These are phyloP conservation scores for Reinhardtius hippoglossoides DNA, from an alignment of 2,113 vertebrate species.

Conservation along the genomic window DNA sequence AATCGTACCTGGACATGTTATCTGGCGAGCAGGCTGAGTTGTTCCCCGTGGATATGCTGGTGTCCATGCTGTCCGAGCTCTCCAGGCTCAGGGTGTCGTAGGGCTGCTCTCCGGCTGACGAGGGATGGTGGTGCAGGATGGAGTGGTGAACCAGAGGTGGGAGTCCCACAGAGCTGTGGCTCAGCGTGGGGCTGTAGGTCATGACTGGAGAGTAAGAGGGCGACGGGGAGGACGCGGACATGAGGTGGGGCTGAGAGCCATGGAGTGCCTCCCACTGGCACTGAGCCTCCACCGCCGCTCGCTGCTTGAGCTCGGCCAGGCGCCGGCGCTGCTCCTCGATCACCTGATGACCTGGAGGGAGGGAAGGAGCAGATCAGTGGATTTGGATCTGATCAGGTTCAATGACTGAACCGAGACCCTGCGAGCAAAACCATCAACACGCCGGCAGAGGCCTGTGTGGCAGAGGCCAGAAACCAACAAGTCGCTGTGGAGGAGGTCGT, in stretches of 20 bases:
- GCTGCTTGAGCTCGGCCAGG: conserved; percentile 94
- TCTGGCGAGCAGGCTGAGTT: conserved; percentile 95
- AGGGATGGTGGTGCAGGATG: conserved; percentile 91
- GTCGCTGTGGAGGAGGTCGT: not conserved
- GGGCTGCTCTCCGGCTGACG: conserved; percentile 83
- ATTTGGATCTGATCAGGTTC: not conserved
- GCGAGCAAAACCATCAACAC: not conserved
- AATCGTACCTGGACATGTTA: conserved; percentile 83
- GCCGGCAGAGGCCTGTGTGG: not conserved
- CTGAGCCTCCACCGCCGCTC: conserved; percentile 91
- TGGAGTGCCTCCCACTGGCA: conserved; percentile 96
- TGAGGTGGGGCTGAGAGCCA: conserved; percentile 80
- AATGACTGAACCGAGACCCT: not conserved
- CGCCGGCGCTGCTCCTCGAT: conserved; percentile 95
- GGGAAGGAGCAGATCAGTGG: not conserved
- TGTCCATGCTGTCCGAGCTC: conserved; percentile 98
- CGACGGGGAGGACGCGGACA: conserved; percentile 44
- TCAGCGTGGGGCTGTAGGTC: conserved; percentile 51
- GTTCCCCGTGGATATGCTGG: conserved; percentile 92
- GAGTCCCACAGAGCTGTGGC: conserved; percentile 45
- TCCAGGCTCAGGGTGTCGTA: conserved; percentile 97
- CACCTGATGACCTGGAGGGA: conserved; percentile 91
- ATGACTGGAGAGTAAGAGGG: conserved; percentile 61
- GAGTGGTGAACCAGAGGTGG: conserved; percentile 87
- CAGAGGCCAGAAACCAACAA: conserved; percentile 17